Conservation (phyloP, 2,888 invertebrate genomes). For the Melanostoma scalare region DNA sequence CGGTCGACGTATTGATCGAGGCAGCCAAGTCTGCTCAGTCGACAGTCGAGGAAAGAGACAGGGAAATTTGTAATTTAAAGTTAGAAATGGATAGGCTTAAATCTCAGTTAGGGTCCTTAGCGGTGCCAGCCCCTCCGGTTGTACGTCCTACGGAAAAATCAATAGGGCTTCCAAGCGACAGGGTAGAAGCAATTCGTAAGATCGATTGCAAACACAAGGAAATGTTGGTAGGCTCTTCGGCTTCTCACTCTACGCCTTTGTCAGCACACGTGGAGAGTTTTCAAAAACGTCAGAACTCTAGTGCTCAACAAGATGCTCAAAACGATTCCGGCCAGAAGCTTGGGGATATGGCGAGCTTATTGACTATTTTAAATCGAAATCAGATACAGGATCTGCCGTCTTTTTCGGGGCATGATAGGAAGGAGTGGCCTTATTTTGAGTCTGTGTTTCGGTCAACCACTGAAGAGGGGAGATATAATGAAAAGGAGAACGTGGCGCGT, state of each 20-base stretch:
- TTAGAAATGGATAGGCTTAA: background rate
- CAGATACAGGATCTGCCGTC: background rate
- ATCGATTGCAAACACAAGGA: too few species aligned
- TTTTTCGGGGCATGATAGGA: too few species aligned
- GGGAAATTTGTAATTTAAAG: background rate
- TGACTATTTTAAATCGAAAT: background rate
- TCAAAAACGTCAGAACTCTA: background rate
- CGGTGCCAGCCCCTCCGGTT: background rate
- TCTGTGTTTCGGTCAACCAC: slow-evolving; percentile 25
- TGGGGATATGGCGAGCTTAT: slow-evolving; percentile 2
- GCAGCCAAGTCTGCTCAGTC: background rate
- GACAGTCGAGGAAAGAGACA: background rate
- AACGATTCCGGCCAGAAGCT: background rate
- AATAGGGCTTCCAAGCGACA: too few species aligned
- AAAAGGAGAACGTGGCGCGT: too few species aligned
- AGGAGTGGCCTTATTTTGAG: slow-evolving; percentile 40
- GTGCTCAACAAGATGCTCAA: background rate
- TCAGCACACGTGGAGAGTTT: too few species aligned
- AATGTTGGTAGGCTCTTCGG: too few species aligned
- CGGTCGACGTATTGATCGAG: background rate
- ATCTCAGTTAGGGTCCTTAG: background rate
- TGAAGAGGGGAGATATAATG: too few species aligned
- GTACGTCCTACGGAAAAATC: too few species aligned
- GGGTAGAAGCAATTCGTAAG: too few species aligned
- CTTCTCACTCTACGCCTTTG: too few species aligned